Evolutionary conservation across 1,140 invertebrate genomes (phyloP), one percentile per base, ranked within the genome.

Genomic region (Thrips palmi): DNA sequence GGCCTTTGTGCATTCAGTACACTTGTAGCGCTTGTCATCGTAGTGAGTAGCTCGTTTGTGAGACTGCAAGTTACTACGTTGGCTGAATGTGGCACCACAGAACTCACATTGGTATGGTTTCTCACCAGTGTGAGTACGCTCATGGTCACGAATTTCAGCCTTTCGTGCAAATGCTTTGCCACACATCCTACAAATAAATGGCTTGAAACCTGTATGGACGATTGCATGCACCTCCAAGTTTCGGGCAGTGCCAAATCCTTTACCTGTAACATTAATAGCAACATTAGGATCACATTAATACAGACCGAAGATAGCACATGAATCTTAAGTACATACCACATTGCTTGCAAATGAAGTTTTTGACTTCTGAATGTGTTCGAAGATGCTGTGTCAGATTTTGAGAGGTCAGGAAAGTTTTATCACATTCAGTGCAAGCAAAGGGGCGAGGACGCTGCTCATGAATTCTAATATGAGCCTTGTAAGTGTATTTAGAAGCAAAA

Each of bases 61-160:
- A 0, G 76, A 77, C 53, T 79, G 74, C 50, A 82, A 54, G 65
- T 85, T 84, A 10, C 72, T 73, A 34, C 78, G 64, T 58, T 85
- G 79, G 20, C 74, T 72, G 42, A 68, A 85, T 1, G 70, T 77
- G 7, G 68, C 74, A 6, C 74, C 74, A 56, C 89, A 85, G 33
- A 74, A 64, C 39, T 82, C 74, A 51, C 84, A 89, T 37, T 75
- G 65, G 50, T 78, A 86, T 0, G 85, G 84, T 24, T 79, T 74
- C 51, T 86, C 81, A n/a, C 82, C 81, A 0, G 80, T 84, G 48
- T 91, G 86, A 19, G 74, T 81, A 24, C 81, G 63, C 53, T 77
- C 70, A 45, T 86, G 81, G 54, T 84, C 77, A 24, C 70, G 52
- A 8, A 85, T 74, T 48, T 83, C 78, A 0, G 76, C 72, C 41